Percentiles rank a stretch among this genome's conserved stretches.
Evolutionary conservation across 2,797 vertebrate genomes (phyloP).

Genomic region (Spea hammondii): DNA sequence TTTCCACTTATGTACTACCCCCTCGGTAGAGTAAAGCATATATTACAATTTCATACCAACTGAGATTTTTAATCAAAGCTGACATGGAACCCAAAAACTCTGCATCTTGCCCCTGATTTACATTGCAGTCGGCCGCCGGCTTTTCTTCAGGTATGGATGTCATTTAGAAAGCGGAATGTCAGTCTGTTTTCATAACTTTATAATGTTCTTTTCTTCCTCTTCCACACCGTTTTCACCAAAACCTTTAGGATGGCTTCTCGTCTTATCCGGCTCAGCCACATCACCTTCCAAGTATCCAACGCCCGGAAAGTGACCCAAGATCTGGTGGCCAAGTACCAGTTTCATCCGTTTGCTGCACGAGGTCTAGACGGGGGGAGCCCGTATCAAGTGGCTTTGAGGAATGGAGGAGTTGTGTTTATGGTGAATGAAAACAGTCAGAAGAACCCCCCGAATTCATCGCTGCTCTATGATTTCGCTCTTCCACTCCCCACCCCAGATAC

Average conservation of each 20-base stretch:
- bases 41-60: no score
- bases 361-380: conserved; percentile 58
- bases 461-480: conserved; percentile 29
- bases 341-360: conserved; percentile 75
- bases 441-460: background rate
- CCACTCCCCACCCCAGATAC: conserved; percentile 70
- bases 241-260: conserved; percentile 72
- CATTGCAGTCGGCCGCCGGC: no score
- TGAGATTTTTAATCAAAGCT: no score
- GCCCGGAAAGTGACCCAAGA: conserved; percentile 70
- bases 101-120: no score
- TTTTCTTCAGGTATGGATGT: no score
- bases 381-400: conserved; percentile 79
- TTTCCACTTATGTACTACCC: no score
- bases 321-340: conserved; percentile 77
- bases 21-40: no score
- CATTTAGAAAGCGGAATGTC: no score
- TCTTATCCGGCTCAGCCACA: conserved; percentile 77
- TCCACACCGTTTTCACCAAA: background rate
- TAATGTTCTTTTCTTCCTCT: background rate
- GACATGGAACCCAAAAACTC: no score
- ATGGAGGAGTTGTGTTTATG: conserved; percentile 78
- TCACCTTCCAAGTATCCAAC: conserved; percentile 79
- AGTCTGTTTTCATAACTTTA: no score
- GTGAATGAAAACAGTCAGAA: conserved; percentile 71